phyloP scores from a whole-genome alignment of 2,888 invertebrate genomes.

The Tinea pellionella region DNA sequence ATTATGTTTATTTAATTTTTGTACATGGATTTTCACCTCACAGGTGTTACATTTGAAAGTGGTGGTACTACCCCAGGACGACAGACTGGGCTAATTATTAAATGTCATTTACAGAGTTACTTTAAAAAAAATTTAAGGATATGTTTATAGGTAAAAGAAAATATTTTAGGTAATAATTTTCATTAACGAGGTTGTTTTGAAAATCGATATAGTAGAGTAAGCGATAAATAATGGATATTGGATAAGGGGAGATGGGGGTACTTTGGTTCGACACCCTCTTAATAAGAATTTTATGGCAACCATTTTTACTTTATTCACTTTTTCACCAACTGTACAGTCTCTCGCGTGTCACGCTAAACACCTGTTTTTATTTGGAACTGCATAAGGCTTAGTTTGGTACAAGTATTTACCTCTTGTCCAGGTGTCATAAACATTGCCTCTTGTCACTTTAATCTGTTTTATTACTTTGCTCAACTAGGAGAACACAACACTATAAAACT shows the following conservation, averaged over 20 bases:
- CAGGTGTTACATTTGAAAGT: no score
- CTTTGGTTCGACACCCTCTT: constrained; percentile 10
- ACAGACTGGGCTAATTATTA: no score
- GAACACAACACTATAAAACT: neutral
- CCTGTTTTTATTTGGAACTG: neutral
- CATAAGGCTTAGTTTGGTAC: neutral
- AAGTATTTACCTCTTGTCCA: neutral
- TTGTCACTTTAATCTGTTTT: neutral
- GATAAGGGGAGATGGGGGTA: neutral
- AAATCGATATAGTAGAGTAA: neutral
- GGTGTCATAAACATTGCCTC: constrained; percentile 4
- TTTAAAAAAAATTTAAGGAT: no score
- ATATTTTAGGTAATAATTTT: neutral
- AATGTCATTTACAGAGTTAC: no score
- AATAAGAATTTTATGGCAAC: constrained; percentile 11
- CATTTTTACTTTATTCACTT: constrained; percentile 9
- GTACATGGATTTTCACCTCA: no score
- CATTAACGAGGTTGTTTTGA: constrained; percentile 3
- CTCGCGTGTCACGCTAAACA: neutral
- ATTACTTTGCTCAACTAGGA: neutral
- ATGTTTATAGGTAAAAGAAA: no score
- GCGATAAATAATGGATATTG: constrained; percentile 14
- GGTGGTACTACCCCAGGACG: no score
- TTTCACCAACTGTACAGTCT: neutral
- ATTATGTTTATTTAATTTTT: no score